Evolutionary conservation across 2,113 vertebrate species (phyloP).

Genomic region (Chauna torquata): DNA sequence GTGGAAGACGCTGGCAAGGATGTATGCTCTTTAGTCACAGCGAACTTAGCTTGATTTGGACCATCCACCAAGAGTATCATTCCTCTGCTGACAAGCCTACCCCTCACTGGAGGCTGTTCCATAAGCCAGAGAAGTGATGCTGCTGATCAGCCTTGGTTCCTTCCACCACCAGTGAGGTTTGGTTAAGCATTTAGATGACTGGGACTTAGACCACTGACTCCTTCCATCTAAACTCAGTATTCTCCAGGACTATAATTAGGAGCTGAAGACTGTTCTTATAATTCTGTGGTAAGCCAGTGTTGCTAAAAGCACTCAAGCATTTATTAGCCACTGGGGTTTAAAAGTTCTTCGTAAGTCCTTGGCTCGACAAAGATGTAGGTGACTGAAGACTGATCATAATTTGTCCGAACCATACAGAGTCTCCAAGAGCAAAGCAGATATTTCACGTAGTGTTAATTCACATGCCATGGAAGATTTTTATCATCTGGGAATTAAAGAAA

Average conservation of each 20-base stretch:
- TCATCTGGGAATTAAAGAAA: background rate
- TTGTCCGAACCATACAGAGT: background rate
- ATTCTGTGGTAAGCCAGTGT: background rate
- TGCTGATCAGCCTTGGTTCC: background rate
- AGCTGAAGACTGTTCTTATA: background rate
- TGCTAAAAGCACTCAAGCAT: background rate
- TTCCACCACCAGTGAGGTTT: background rate
- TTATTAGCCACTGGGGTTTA: background rate
- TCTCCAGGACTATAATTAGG: background rate
- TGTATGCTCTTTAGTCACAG: background rate
- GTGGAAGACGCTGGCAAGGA: background rate
- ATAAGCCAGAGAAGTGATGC: background rate
- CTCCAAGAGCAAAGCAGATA: background rate
- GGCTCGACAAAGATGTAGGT: background rate
- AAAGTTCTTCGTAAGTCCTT: background rate
- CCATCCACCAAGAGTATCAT: background rate
- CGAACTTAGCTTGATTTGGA: background rate
- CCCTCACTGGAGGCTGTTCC: background rate
- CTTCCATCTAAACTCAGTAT: background rate
- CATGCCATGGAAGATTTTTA: background rate
- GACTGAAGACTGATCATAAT: background rate
- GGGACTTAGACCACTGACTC: background rate
- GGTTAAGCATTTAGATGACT: background rate
- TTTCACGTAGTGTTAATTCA: background rate
- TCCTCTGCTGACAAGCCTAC: background rate